Percentiles rank a stretch among this genome's conserved stretches.
phyloP scores from a whole-genome alignment of 1,140 invertebrate genomes.

The Hormaphis cornu region DNA sequence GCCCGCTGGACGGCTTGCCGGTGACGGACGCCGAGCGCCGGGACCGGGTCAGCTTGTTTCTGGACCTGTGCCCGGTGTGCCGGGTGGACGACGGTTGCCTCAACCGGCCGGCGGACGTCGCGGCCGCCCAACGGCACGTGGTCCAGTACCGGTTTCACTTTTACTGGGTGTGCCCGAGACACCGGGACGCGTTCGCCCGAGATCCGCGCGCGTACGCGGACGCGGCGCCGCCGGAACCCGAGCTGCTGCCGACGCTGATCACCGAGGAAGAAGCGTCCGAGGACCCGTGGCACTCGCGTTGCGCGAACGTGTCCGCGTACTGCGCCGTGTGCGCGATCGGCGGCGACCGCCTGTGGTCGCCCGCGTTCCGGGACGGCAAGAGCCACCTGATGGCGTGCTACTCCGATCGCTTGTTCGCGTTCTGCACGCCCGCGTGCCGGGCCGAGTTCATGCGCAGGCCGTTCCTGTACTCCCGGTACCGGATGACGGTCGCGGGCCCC shows the following conservation, averaged over 20 bases:
- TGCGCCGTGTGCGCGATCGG: not conserved
- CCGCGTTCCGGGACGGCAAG: not conserved
- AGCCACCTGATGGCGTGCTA: not conserved
- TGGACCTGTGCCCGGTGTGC: conserved; percentile 2
- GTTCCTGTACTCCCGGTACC: not conserved
- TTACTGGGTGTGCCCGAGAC: not conserved
- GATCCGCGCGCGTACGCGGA: not conserved
- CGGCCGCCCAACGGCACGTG: too few species aligned
- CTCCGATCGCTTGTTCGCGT: not conserved
- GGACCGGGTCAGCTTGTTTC: not conserved
- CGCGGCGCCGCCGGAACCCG: not conserved
- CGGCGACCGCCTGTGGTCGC: not conserved
- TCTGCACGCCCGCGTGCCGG: not conserved
- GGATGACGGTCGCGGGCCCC: not conserved
- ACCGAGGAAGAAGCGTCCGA: too few species aligned
- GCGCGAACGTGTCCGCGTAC: not conserved
- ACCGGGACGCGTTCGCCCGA: not conserved
- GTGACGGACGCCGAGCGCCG: not conserved
- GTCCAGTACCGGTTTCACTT: not conserved
- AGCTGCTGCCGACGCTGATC: too few species aligned
- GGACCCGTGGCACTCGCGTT: not conserved
- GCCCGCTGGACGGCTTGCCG: not conserved
- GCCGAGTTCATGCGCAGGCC: not conserved
- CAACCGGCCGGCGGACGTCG: not conserved
- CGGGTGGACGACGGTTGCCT: not conserved